Evolutionary conservation across 1,140 invertebrate species (phyloP).

Genomic region (Dendroctonus ponderosae): DNA sequence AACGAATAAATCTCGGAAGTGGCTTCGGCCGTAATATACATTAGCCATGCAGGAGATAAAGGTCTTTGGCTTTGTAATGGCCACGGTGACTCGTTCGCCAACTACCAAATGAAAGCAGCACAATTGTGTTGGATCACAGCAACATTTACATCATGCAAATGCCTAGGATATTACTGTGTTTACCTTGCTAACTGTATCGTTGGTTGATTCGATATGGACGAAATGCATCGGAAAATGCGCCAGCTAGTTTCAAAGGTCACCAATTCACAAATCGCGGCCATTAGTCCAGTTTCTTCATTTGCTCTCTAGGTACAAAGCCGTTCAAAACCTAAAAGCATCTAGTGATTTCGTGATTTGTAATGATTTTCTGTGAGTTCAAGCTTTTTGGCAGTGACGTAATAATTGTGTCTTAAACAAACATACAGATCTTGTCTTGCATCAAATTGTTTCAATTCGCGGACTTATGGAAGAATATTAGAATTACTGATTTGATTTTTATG

Average conservation of each 20-base stretch:
- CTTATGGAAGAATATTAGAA: no score
- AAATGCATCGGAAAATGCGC: conserved; percentile 1
- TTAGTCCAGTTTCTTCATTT: no score
- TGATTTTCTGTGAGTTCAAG: no score
- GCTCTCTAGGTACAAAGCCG: no score
- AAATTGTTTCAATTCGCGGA: no score
- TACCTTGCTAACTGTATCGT: conserved; percentile 15
- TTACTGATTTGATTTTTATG: no score
- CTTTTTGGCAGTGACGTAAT: no score
- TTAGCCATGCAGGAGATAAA: conserved; percentile 30
- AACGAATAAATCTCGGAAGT: conserved; percentile 20
- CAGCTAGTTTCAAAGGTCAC: neutral
- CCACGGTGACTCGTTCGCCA: conserved; percentile 21
- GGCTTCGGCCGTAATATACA: conserved; percentile 19
- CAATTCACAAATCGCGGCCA: no score
- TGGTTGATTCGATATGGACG: conserved; percentile 8
- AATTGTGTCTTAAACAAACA: no score
- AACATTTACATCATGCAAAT: conserved; percentile 29
- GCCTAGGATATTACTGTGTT: conserved; percentile 16
- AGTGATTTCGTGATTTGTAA: no score
- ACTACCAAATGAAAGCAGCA: conserved; percentile 28
- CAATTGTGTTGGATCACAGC: conserved; percentile 22
- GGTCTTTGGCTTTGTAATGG: conserved; percentile 31
- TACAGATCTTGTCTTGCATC: no score
- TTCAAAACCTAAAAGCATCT: no score